Conservation (phyloP, 2,113 vertebrate species). For the Eulemur rufifrons region DNA sequence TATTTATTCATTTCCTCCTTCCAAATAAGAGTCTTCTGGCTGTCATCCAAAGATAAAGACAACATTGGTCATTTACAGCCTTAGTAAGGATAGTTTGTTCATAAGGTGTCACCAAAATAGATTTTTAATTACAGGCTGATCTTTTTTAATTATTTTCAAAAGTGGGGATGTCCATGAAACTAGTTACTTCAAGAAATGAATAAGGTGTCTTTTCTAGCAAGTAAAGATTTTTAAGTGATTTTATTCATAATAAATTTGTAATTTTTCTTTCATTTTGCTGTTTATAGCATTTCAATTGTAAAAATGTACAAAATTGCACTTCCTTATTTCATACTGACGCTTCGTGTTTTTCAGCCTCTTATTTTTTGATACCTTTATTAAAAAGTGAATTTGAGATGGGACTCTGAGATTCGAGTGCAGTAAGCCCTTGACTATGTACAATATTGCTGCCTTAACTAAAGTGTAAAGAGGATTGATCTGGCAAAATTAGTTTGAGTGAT, state of each 20-base stretch:
- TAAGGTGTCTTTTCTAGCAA: neutral
- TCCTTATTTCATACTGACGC: neutral
- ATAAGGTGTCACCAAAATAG: neutral
- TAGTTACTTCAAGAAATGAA: neutral
- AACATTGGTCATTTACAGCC: neutral
- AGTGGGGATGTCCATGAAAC: neutral
- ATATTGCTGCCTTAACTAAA: conserved; percentile 5
- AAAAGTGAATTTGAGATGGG: neutral
- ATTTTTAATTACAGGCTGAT: neutral
- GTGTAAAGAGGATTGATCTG: neutral
- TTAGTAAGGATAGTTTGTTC: neutral
- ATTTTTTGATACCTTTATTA: neutral
- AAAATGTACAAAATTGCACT: neutral
- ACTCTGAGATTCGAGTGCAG: neutral
- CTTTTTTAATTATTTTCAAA: conserved; percentile 40
- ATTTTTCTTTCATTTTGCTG: neutral
- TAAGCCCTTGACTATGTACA: neutral
- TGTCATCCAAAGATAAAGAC: neutral
- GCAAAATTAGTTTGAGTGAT: conserved; percentile 8
- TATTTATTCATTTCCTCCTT: conserved; percentile 10
- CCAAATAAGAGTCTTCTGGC: neutral
- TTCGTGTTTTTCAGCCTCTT: neutral
- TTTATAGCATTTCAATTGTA: neutral
- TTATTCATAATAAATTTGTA: conserved; percentile 1
- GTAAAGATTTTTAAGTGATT: conserved; percentile 32